phyloP scores from a whole-genome alignment of 2,888 invertebrate species.

The Limnephilus marmoratus region DNA sequence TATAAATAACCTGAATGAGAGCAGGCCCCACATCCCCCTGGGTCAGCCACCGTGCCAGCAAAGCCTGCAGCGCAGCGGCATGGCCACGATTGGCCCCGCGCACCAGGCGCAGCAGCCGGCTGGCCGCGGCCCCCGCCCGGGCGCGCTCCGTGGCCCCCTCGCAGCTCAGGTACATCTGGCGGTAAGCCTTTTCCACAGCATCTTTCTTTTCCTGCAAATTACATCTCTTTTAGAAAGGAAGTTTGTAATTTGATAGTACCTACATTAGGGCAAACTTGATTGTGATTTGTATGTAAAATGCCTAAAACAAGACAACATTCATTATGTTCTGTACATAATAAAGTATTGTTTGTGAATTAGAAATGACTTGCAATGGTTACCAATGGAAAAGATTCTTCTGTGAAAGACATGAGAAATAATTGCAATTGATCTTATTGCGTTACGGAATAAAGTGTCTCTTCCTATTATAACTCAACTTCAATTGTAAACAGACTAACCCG shows the following conservation, averaged over 20 bases:
- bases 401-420: no score
- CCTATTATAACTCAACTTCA: no score
- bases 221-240: background rate
- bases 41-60: conserved; percentile 74
- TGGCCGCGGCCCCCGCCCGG: conserved; percentile 72
- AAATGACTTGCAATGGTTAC: no score
- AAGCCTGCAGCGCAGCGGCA: conserved; percentile 73
- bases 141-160: conserved; percentile 75
- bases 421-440: no score
- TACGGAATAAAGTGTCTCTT: no score
- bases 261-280: no score
- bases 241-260: background rate
- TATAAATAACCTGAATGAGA: conserved; percentile 72
- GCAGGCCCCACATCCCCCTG: conserved; percentile 73
- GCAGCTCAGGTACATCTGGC: conserved; percentile 81
- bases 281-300: no score
- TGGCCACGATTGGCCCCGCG: conserved; percentile 72
- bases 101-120: conserved; percentile 70
- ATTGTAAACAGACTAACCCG: no score
- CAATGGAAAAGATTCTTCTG: no score
- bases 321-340: no score
- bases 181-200: conserved; percentile 87
- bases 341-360: no score
- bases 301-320: no score
- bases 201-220: conserved; percentile 78